Conservation (phyloP, 2,797 vertebrate genomes). For the Poecilia picta region DNA sequence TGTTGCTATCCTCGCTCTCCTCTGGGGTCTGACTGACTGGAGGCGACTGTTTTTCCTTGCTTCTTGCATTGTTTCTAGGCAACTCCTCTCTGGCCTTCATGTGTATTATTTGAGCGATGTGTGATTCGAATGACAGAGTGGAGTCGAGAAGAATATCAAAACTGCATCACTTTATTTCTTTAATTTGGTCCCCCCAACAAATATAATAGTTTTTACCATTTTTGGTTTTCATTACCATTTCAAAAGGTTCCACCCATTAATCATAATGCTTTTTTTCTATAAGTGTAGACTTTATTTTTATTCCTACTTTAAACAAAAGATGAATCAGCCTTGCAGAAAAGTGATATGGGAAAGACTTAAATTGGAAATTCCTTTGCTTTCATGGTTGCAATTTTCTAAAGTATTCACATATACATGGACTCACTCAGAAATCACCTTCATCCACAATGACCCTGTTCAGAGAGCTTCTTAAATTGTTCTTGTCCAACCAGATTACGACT, state of each 20-base stretch:
- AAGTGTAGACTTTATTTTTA: constrained; percentile 60
- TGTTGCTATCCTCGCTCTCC: background rate
- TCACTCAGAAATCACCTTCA: constrained; percentile 12
- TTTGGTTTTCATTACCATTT: constrained; percentile 45
- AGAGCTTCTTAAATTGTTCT: constrained; percentile 40
- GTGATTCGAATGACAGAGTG: no score
- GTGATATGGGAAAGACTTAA: constrained; percentile 49
- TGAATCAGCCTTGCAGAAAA: constrained; percentile 66
- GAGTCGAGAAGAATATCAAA: no score
- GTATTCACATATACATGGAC: constrained; percentile 11
- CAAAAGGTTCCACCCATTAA: constrained; percentile 5
- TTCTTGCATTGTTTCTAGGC: background rate
- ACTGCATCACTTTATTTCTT: constrained; percentile 5
- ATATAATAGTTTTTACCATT: constrained; percentile 15
- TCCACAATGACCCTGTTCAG: constrained; percentile 24
- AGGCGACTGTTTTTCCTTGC: background rate
- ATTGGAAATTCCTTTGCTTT: constrained; percentile 50
- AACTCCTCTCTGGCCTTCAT: background rate
- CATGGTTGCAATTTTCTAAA: constrained; percentile 32
- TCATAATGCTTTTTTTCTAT: constrained; percentile 42
- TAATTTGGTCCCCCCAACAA: constrained; percentile 8
- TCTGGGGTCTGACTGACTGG: background rate
- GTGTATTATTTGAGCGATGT: background rate
- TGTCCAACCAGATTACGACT: constrained; percentile 21
- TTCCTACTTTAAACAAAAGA: constrained; percentile 53